Evolutionary conservation across 2,113 vertebrate genomes (phyloP), one percentile per base, ranked within the genome.

Genomic region (Psilopogon haemacephalus): DNA sequence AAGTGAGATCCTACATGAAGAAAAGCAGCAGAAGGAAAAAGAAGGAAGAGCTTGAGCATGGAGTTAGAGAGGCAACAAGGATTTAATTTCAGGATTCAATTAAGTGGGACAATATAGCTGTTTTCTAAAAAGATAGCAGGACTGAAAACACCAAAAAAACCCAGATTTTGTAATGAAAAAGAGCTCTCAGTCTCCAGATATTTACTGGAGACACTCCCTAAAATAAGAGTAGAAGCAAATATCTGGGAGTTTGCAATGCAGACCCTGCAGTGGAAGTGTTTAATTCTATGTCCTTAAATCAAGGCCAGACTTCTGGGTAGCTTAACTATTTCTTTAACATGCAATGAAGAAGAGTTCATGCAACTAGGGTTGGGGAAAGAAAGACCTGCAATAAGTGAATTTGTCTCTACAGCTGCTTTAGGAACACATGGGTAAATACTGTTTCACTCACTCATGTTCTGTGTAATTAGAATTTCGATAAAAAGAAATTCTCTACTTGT

Each of bases 81-180:
- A 95, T 90, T 96, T 88, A 81, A 94, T 93, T 68, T 77, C 46
- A 71, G 42, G 69, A 95, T 88, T 91, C 88, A 91, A 80, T 90
- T 91, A 94, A 93, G 20, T 26, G 81, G 56, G 12, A 93, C n/a
- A 88, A 93, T 50, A 93, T 69, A 94, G 79, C 52, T 90, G 79
- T 77, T 91, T 90, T 93, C 72, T 71, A 78, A 89, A 91, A 91
- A 84, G 60, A 95, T 35, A 56, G 68, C 21, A 50, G 56, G 26
- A 87, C 23, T 65, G 58, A 72, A 81, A 92, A 44, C 42, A n/a
- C n/a, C n/a, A 55, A 65, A 81, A 90, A 86, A 84, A 90, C 42
- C 15, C 42, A 73, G 30, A 52, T 33, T 68, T 77, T 35, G 23
- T 30, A 89, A 80, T 35, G 64, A 83, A 89, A 90, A 91, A 77